These are phyloP conservation scores for Eurypyga helias DNA, from an alignment of 2,113 vertebrate species.

Conservation along the genomic window DNA sequence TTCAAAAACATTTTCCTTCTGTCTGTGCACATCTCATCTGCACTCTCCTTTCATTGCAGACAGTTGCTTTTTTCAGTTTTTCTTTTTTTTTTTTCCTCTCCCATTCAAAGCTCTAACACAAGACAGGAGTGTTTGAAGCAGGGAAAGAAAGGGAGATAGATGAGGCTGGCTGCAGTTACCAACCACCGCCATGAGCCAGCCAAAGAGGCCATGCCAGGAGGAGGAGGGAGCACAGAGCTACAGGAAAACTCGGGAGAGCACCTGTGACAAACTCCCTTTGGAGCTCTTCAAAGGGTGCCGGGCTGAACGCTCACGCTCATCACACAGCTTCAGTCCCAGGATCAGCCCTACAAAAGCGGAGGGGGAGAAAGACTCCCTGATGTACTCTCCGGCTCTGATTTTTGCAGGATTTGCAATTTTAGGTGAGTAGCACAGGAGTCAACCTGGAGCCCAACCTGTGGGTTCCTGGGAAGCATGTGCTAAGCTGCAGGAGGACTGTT, in stretches of 20 bases:
- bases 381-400: background rate
- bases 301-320: background rate
- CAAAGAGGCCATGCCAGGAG: background rate
- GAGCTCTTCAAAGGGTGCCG: background rate
- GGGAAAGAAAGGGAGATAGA: constrained; percentile 7
- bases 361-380: background rate
- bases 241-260: background rate
- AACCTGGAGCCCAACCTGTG: fast-evolving
- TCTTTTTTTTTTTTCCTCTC: background rate
- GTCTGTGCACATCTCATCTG: constrained; percentile 51
- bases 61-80: background rate
- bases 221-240: background rate
- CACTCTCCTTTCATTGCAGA: constrained; percentile 26
- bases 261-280: background rate
- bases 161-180: constrained; percentile 24
- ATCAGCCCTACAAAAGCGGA: background rate
- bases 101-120: constrained; percentile 13
- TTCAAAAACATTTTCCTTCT: constrained; percentile 58
- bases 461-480: fast-evolving
- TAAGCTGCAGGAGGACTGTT: background rate
- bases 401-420: background rate
- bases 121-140: constrained; percentile 21
- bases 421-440: background rate
- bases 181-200: background rate
- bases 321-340: background rate